Evolutionary conservation across 2,113 vertebrate genomes (phyloP).

Genomic region (Mastomys coucha): DNA sequence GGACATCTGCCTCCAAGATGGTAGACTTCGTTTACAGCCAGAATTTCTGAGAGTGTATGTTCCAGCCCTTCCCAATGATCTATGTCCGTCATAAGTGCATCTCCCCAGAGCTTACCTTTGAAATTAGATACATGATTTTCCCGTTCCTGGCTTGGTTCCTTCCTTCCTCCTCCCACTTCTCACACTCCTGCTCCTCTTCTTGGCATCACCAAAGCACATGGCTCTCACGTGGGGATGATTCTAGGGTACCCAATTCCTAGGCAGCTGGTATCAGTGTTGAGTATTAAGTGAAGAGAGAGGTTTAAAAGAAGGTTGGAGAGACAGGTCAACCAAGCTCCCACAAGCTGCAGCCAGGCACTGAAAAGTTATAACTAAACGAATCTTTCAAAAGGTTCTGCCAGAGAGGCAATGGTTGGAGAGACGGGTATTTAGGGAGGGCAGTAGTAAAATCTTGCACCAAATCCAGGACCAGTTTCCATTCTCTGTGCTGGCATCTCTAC

Average conservation of each 20-base stretch:
- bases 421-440: neutral
- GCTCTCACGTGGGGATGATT: neutral
- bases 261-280: neutral
- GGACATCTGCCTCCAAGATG: neutral
- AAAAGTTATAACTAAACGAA: neutral
- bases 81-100: accelerated
- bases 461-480: neutral
- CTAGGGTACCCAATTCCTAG: neutral
- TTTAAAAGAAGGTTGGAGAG: neutral
- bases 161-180: neutral
- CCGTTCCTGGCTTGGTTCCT: neutral
- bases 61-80: neutral
- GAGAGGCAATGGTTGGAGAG: neutral
- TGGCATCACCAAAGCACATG: neutral
- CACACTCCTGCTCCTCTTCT: neutral
- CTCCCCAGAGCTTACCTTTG: neutral
- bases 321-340: neutral
- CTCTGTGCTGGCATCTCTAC: conserved; percentile 5
- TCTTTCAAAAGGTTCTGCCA: neutral
- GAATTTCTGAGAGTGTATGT: neutral
- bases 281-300: neutral
- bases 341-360: neutral
- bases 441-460: conserved; percentile 26
- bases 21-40: neutral
- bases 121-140: neutral